phyloP scores from a whole-genome alignment of 2,888 invertebrate genomes.

The Dolomedes plantarius region DNA sequence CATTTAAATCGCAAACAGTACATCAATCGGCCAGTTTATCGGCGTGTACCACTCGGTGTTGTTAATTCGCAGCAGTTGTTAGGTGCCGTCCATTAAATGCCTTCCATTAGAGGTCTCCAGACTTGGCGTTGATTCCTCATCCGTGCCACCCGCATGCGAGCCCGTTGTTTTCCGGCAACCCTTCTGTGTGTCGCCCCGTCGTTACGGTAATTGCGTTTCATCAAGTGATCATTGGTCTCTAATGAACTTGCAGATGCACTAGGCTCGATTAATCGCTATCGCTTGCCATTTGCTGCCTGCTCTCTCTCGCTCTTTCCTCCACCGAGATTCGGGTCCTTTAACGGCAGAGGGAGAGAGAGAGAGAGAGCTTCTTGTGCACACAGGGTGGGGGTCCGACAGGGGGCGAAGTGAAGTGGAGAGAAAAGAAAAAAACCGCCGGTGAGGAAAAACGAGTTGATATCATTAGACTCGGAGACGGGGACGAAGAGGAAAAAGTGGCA shows the following conservation, averaged over 20 bases:
- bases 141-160: slow-evolving; percentile 54
- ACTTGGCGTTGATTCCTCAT: slow-evolving; percentile 45
- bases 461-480: slow-evolving; percentile 8
- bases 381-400: not conserved
- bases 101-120: not conserved
- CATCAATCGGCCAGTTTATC: not conserved
- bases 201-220: slow-evolving; percentile 72
- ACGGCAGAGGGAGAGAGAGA: not conserved
- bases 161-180: slow-evolving; percentile 48
- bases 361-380: too few species aligned
- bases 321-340: not conserved
- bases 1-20: too few species aligned
- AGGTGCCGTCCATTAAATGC: slow-evolving; percentile 19
- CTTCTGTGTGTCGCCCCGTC: slow-evolving; percentile 41
- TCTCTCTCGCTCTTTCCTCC: too few species aligned
- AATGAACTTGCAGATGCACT: slow-evolving; percentile 71
- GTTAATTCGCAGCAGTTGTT: slow-evolving; percentile 5
- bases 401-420: not conserved
- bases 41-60: not conserved
- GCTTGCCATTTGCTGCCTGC: slow-evolving; percentile 51
- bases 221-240: slow-evolving; percentile 71
- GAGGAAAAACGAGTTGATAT: not conserved
- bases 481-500: not conserved
- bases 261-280: slow-evolving; percentile 64
- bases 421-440: not conserved